Conservation (phyloP, 2,888 invertebrate species). For the Exocentrus adspersus region DNA sequence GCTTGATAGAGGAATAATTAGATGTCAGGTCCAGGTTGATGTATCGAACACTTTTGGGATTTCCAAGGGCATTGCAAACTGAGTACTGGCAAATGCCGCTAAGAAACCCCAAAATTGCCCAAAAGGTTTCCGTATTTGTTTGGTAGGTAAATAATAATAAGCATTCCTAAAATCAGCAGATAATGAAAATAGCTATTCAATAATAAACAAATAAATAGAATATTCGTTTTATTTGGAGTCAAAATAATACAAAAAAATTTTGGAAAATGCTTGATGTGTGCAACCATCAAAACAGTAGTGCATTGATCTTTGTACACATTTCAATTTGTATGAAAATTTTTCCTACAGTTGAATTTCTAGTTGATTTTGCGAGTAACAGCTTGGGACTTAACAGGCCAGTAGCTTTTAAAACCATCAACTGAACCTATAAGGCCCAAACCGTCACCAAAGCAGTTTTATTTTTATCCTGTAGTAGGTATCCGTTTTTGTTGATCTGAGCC, state of each 20-base stretch:
- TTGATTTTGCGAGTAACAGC: slow-evolving; percentile 64
- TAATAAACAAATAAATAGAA: too few species aligned
- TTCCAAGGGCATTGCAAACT: slow-evolving; percentile 85
- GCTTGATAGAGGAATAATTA: neutral
- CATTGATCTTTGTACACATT: neutral
- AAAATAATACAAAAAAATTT: too few species aligned
- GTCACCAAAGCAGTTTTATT: slow-evolving; percentile 22
- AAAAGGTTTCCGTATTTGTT: slow-evolving; percentile 66
- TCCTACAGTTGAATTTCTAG: neutral
- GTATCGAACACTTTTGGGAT: slow-evolving; percentile 78
- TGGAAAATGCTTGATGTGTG: too few species aligned
- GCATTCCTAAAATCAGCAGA: too few species aligned
- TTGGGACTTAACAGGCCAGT: slow-evolving; percentile 92
- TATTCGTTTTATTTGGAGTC: too few species aligned
- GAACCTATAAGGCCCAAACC: slow-evolving; percentile 80
- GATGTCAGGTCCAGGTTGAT: neutral
- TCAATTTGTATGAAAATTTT: too few species aligned
- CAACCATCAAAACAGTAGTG: too few species aligned
- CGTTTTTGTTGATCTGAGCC: too few species aligned
- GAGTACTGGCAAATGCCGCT: slow-evolving; percentile 78
- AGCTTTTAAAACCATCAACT: slow-evolving; percentile 72
- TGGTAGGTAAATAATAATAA: too few species aligned
- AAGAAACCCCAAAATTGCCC: slow-evolving; percentile 82
- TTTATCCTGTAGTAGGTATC: too few species aligned
- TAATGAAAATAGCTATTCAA: too few species aligned